A percentile compares a stretch with the other conserved stretches of the same genome.
These are phyloP conservation scores for Hemicentrotus pulcherrimus DNA, from an alignment of 35 echinoderm and acorn worm genomes.

Conservation along the genomic window DNA sequence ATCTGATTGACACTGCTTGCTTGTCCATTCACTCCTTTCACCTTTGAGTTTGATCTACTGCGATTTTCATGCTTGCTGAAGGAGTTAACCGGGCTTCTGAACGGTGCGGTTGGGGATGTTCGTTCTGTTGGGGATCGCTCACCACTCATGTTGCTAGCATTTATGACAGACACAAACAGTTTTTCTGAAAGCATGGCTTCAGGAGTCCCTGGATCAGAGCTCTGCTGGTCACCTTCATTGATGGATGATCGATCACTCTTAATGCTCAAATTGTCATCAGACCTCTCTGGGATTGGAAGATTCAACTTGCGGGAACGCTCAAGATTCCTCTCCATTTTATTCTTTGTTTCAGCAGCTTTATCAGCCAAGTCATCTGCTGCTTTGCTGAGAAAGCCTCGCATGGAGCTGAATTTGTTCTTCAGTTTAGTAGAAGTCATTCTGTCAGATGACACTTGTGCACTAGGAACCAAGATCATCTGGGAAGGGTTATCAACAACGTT, in stretches of 20 bases:
- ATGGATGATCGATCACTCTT: slow-evolving; percentile 34
- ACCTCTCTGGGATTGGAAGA: slow-evolving; percentile 55
- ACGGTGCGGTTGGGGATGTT: not conserved
- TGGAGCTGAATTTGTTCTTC: slow-evolving; percentile 39
- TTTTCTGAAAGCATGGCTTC: not conserved
- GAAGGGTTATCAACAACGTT: not conserved
- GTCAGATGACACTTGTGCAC: not conserved
- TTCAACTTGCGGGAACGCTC: slow-evolving; percentile 66
- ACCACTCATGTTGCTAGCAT: slow-evolving; percentile 34
- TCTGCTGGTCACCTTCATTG: not conserved
- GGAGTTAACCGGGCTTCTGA: not conserved
- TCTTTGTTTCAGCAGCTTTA: slow-evolving; percentile 71
- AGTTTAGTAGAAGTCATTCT: slow-evolving; percentile 35
- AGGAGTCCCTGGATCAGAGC: not conserved
- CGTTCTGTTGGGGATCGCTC: not conserved
- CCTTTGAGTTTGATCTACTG: not conserved
- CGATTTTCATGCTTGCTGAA: not conserved
- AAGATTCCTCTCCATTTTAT: slow-evolving; percentile 61
- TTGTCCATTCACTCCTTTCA: not conserved
- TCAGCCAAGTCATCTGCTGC: slow-evolving; percentile 77
- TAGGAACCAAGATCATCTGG: not conserved
- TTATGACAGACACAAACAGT: not conserved
- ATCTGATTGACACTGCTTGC: not conserved
- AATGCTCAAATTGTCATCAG: slow-evolving; percentile 66
- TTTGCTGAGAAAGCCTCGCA: slow-evolving; percentile 72